A percentile compares a stretch with the other conserved stretches of the same genome.
Evolutionary conservation across 1,140 invertebrate genomes (phyloP).

Genomic region (Ctenoplectra terminalis): DNA sequence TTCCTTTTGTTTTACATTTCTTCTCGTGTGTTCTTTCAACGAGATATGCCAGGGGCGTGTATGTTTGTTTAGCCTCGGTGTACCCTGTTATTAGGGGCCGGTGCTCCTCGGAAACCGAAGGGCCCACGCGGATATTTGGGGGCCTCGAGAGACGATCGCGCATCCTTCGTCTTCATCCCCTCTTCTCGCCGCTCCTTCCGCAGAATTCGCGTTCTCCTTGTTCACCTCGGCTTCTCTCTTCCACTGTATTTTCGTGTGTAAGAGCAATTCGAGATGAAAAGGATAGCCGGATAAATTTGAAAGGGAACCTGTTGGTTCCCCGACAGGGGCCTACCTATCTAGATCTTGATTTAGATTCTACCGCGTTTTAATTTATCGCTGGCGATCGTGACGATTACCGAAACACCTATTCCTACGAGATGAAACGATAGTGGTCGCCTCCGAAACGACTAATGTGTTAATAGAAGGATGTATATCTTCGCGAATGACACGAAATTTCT

Average conservation of each 20-base stretch:
- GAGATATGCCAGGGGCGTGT: slow-evolving; percentile 81
- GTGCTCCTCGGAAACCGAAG: slow-evolving; percentile 69
- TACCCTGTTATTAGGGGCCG: slow-evolving; percentile 81
- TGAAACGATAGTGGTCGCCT: background rate
- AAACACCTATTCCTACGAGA: slow-evolving; percentile 27
- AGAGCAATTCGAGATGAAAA: slow-evolving; percentile 39
- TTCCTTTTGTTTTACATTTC: slow-evolving; percentile 40
- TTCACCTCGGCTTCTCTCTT: background rate
- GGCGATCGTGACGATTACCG: slow-evolving; percentile 54
- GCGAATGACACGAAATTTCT: no score
- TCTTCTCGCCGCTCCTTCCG: slow-evolving; percentile 20
- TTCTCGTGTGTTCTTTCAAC: slow-evolving; percentile 77
- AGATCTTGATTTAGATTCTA: slow-evolving; percentile 59
- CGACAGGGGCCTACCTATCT: slow-evolving; percentile 16
- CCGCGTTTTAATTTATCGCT: slow-evolving; percentile 66
- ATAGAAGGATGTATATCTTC: no score
- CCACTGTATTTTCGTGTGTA: slow-evolving; percentile 30
- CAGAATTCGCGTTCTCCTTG: background rate
- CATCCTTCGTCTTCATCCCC: slow-evolving; percentile 53
- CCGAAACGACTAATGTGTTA: background rate
- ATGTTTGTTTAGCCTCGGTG: slow-evolving; percentile 81
- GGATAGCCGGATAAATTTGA: slow-evolving; percentile 58
- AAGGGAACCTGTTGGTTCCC: background rate
- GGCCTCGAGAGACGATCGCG: slow-evolving; percentile 60
- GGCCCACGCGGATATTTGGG: slow-evolving; percentile 71